Conservation (phyloP, 2,888 invertebrate species). For the Melipona beecheii region DNA sequence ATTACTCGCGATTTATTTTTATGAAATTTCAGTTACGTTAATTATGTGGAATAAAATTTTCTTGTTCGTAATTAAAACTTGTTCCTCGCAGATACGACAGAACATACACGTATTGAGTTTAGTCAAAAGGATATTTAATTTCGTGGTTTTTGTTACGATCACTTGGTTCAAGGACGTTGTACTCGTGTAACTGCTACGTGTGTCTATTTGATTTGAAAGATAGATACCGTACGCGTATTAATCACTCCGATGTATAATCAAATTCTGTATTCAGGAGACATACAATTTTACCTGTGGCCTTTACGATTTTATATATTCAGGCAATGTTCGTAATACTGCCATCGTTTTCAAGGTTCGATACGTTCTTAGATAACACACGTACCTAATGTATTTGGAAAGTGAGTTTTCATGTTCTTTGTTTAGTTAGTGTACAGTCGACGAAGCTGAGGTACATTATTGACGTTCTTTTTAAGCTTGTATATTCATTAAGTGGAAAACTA, state of each 20-base stretch:
- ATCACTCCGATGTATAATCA: slow-evolving; percentile 25
- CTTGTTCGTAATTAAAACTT: neutral
- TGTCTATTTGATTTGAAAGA: slow-evolving; percentile 33
- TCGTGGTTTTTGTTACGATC: slow-evolving; percentile 21
- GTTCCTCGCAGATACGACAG: neutral
- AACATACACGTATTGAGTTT: slow-evolving; percentile 1
- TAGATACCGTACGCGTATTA: slow-evolving; percentile 38
- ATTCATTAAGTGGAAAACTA: neutral
- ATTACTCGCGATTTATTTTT: neutral
- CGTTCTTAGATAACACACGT: neutral
- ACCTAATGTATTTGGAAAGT: slow-evolving; percentile 1
- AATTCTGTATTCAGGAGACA: slow-evolving; percentile 52
- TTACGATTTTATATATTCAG: slow-evolving; percentile 44
- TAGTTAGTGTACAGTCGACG: no score
- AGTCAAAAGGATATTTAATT: slow-evolving; percentile 20
- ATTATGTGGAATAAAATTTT: slow-evolving; percentile 11
- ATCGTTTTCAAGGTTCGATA: slow-evolving; percentile 26
- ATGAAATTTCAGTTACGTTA: slow-evolving; percentile 7
- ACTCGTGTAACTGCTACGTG: neutral
- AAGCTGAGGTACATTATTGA: neutral
- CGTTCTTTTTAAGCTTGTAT: neutral
- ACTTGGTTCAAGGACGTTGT: slow-evolving; percentile 9
- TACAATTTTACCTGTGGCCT: slow-evolving; percentile 44
- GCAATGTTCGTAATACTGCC: slow-evolving; percentile 1
- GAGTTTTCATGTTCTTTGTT: neutral